phyloP scores from a whole-genome alignment of 2,113 vertebrate species.

The Erpornis zantholeuca region DNA sequence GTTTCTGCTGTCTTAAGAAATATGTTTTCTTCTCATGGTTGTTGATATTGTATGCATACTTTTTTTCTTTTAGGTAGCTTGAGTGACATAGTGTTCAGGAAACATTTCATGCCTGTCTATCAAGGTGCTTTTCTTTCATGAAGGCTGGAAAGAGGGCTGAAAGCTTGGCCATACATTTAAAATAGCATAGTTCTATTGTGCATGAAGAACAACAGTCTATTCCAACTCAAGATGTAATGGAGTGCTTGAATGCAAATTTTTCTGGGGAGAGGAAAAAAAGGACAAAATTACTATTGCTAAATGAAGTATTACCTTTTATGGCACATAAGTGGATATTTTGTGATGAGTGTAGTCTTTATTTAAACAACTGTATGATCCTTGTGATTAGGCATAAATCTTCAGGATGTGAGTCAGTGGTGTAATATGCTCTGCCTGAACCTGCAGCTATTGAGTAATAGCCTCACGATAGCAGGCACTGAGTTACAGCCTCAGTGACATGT shows the following conservation, averaged over 20 bases:
- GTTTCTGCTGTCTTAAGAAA: not conserved
- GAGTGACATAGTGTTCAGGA: not conserved
- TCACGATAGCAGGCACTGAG: not conserved
- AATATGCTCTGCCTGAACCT: not conserved
- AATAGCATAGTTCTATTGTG: not conserved
- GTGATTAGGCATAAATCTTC: not conserved
- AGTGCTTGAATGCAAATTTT: not conserved
- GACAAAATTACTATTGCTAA: not conserved
- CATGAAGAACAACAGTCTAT: not conserved
- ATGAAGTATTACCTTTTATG: not conserved
- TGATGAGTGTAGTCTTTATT: not conserved
- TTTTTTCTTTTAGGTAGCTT: not conserved
- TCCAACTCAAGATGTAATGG: not conserved
- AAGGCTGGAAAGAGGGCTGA: not conserved
- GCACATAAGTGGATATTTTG: not conserved
- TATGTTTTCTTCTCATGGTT: not conserved
- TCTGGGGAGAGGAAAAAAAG: not conserved
- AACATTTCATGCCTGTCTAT: not conserved
- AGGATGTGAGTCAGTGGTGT: not conserved
- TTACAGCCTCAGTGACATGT: not conserved
- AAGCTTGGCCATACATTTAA: not conserved
- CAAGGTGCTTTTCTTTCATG: not conserved
- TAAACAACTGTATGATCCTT: not conserved
- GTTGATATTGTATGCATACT: not conserved
- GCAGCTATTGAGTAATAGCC: not conserved